These are phyloP conservation scores for Apogon hyalosoma DNA, from an alignment of 2,797 vertebrate genomes.

Conservation along the genomic window DNA sequence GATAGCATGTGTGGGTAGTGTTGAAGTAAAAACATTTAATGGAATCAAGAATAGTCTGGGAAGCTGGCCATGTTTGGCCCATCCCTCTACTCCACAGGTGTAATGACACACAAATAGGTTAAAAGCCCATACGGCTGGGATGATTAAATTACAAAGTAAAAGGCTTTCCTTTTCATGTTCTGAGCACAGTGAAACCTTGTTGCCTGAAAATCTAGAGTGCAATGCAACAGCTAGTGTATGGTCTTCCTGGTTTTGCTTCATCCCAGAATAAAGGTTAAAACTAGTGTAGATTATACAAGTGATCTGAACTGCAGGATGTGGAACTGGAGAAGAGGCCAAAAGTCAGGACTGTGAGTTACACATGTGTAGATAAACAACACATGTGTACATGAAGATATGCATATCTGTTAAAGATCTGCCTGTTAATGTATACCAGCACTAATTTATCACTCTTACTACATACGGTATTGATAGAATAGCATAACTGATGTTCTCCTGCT, in stretches of 20 bases:
- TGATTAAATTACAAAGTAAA: constrained; percentile 49
- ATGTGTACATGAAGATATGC: background rate
- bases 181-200: constrained; percentile 11
- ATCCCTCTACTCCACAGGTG: constrained; percentile 20
- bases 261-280: constrained; percentile 31
- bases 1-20: constrained; percentile 13
- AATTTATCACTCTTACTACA: background rate
- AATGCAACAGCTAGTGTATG: constrained; percentile 18
- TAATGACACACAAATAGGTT: constrained; percentile 42
- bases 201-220: background rate
- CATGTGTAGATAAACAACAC: constrained; percentile 22
- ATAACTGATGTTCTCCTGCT: background rate
- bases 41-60: constrained; percentile 24
- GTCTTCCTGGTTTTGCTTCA: constrained; percentile 17
- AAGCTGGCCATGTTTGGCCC: constrained; percentile 21
- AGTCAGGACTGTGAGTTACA: constrained; percentile 26
- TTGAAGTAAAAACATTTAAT: constrained; percentile 18
- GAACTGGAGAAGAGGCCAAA: constrained; percentile 32
- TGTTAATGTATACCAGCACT: background rate
- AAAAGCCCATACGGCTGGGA: constrained; percentile 25
- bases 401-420: background rate
- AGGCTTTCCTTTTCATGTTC: constrained; percentile 22
- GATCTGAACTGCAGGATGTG: constrained; percentile 2
- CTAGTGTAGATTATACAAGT: constrained; percentile 34
- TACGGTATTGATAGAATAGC: background rate